Base-by-base conservation (phyloP, 2,113 vertebrate genomes). In the Otis tarda region DNA sequence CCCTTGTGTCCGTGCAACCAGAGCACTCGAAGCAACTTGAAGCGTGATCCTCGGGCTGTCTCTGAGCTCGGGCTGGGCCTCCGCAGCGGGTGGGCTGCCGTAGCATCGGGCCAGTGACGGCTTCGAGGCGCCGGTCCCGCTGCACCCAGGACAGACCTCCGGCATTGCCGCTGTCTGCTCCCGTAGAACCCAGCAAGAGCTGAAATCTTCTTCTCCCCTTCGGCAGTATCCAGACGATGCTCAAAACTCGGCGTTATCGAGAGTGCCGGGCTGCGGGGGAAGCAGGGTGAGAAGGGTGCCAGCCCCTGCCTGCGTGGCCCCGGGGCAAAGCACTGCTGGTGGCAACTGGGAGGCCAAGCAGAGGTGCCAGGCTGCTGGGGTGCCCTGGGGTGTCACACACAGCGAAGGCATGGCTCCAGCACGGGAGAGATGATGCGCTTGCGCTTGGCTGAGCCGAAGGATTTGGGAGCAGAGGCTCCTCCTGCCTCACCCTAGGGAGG, bases 331-430 rank as follows among this genome's bases (percentile, higher is more conserved):
- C 0, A 0, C 55, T 56, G 16, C 22, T 1, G 1, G 27, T 25
- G 15, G n/a, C 31, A 21, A 22, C 28, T 75, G 37, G 47, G n/a
- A 24, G 35, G 30, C 25, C 31, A 8, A 9, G 33, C 9, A 33
- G 21, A 33, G 37, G 41, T 3, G 0, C 67, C 20, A 7, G 33
- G 24, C 41, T 86, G 39, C 31, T 22, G 56, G 3, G 10, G 17
- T 52, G 45, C 39, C 39, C 17, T n/a, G n/a, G n/a, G n/a, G n/a
- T 20, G 17, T 14, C 56, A 19, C 41, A 18, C 19, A 7, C 19
- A 1, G 1, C 1, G 6, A 37, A 63, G 86, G 7, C 28, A 3
- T 8, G 1, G 64, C 28, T 45, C 49, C 39, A 22, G 45, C 0
- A 0, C 30, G 23, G 55, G 9, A 25, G 60, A 4, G 39, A 0